A percentile compares a stretch with the other conserved stretches of the same genome.
Evolutionary conservation across 1,140 invertebrate genomes (phyloP).

Genomic region (Matsumurasca onukii): DNA sequence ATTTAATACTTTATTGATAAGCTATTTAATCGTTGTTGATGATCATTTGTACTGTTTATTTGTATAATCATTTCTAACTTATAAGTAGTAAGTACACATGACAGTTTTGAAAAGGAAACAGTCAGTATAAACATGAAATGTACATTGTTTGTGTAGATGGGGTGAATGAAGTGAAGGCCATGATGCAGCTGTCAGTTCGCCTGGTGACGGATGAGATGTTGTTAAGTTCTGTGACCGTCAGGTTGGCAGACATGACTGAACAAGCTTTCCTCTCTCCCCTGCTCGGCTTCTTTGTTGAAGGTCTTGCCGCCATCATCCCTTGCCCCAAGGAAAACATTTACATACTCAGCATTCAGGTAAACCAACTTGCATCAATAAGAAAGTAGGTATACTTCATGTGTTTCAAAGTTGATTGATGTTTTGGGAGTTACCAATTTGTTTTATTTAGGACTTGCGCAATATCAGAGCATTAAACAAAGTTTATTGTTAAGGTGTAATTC

Average conservation of each 20-base stretch:
- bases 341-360: constrained; percentile 86
- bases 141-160: constrained; percentile 66
- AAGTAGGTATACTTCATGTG: constrained; percentile 5
- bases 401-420: not conserved
- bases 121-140: not conserved
- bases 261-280: constrained; percentile 91
- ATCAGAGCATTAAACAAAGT: not conserved
- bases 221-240: constrained; percentile 90
- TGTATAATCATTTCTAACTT: too few species aligned
- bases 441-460: too few species aligned
- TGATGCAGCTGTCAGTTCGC: constrained; percentile 84
- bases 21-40: too few species aligned
- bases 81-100: too few species aligned
- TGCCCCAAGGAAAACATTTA: constrained; percentile 92
- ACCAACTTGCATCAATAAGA: too few species aligned
- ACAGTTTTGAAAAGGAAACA: too few species aligned
- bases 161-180: constrained; percentile 86
- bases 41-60: too few species aligned
- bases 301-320: constrained; percentile 87
- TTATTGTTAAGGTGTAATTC: not conserved
- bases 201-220: constrained; percentile 95
- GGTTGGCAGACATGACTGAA: constrained; percentile 90
- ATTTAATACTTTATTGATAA: too few species aligned
- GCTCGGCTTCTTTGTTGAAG: constrained; percentile 87
- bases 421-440: constrained; percentile 7